Percentiles rank a stretch among this genome's conserved stretches.
phyloP scores from a whole-genome alignment of 2,113 vertebrate genomes.

The Speoplatyrhinus poulsoni region DNA sequence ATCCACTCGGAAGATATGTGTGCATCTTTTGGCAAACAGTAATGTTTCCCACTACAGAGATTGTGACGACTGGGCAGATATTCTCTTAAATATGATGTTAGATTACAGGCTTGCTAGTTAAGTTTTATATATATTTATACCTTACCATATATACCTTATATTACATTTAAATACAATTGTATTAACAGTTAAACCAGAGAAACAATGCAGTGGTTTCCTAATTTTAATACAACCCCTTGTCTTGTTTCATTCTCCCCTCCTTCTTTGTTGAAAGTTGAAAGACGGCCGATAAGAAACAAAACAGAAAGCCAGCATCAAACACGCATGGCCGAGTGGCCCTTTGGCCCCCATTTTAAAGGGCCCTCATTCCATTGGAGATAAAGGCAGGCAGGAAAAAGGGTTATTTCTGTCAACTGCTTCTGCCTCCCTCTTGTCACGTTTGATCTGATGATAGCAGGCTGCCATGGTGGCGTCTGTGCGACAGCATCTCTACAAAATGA shows the following conservation, averaged over 20 bases:
- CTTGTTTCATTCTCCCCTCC: background rate
- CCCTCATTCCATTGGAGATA: slow-evolving; percentile 58
- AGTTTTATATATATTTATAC: background rate
- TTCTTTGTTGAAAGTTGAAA: slow-evolving; percentile 60
- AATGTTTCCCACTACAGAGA: no score
- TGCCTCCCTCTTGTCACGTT: slow-evolving; percentile 63
- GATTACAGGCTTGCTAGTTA: background rate
- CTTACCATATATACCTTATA: no score
- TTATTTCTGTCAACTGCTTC: slow-evolving; percentile 64
- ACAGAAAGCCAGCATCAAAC: slow-evolving; percentile 63
- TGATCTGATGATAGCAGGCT: slow-evolving; percentile 70
- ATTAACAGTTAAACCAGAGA: no score
- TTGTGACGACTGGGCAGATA: no score
- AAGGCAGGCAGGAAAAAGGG: slow-evolving; percentile 53
- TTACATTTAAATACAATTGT: no score
- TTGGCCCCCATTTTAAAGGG: slow-evolving; percentile 56
- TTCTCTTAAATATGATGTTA: background rate
- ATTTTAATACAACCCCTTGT: background rate
- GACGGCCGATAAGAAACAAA: slow-evolving; percentile 63
- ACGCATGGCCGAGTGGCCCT: slow-evolving; percentile 41
- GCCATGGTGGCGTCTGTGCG: slow-evolving; percentile 46
- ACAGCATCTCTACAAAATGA: slow-evolving; percentile 52
- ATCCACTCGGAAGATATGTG: background rate
- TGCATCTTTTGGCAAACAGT: no score
- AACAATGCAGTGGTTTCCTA: no score